phyloP scores from a whole-genome alignment of 2,113 vertebrate species.

The Heterotis niloticus region DNA sequence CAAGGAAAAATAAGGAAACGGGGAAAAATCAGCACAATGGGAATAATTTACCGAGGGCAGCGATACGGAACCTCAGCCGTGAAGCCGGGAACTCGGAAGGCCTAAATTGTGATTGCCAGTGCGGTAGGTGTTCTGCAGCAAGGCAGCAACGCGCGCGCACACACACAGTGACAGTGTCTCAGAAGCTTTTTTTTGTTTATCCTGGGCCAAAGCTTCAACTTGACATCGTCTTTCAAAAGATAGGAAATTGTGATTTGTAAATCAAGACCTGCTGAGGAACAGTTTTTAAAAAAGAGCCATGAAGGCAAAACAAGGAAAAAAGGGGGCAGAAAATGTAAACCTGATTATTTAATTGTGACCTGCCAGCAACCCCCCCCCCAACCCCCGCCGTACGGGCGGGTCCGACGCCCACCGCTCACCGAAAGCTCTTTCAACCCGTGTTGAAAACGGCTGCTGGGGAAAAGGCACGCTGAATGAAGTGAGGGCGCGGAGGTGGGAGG shows the following conservation, averaged over 20 bases:
- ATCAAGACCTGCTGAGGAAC: slow-evolving; percentile 73
- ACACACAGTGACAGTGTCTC: slow-evolving; percentile 50
- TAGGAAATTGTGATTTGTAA: slow-evolving; percentile 69
- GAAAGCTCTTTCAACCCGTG: slow-evolving; percentile 63
- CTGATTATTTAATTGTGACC: slow-evolving; percentile 63
- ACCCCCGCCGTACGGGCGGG: slow-evolving; percentile 60
- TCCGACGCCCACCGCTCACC: slow-evolving; percentile 63
- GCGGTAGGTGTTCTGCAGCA: background rate
- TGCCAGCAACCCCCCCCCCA: slow-evolving; percentile 61
- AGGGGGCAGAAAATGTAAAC: slow-evolving; percentile 31
- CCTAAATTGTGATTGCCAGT: background rate
- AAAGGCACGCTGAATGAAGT: slow-evolving; percentile 63
- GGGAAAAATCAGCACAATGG: too few species aligned
- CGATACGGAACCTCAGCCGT: background rate
- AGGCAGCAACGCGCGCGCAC: slow-evolving; percentile 12
- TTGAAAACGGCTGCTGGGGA: slow-evolving; percentile 69
- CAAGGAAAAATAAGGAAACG: background rate
- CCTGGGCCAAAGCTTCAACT: slow-evolving; percentile 68
- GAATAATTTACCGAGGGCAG: background rate
- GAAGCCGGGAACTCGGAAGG: background rate
- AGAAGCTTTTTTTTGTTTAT: slow-evolving; percentile 52
- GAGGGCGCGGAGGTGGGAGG: slow-evolving; percentile 42
- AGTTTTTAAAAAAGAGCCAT: slow-evolving; percentile 32
- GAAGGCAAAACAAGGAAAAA: slow-evolving; percentile 59
- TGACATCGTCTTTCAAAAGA: slow-evolving; percentile 56